Conservation (phyloP, 2,797 vertebrate species). For the Darevskia nairensis region DNA sequence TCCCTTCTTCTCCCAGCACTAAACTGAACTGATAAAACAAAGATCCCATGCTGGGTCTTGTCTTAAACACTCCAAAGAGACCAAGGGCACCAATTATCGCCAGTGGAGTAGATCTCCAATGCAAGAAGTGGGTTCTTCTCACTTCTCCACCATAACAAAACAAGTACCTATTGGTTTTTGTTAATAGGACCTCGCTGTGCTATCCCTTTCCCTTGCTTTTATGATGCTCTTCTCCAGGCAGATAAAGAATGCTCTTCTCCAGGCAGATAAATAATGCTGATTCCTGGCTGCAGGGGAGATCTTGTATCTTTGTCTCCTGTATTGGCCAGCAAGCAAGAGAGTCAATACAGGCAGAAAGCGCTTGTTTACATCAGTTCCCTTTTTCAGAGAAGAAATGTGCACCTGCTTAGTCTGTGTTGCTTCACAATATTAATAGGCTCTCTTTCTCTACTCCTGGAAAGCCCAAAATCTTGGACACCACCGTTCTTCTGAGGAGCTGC, state of each 20-base stretch:
- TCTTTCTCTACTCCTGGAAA: not conserved
- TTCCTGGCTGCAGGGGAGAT: not conserved
- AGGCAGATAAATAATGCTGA: not conserved
- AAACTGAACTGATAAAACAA: too few relatives aligned
- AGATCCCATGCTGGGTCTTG: too few relatives aligned
- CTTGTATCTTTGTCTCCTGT: not conserved
- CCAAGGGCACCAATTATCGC: too few relatives aligned
- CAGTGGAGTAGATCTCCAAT: too few relatives aligned
- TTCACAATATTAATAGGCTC: not conserved
- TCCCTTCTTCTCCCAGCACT: too few relatives aligned
- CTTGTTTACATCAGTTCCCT: not conserved
- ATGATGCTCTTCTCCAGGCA: not conserved
- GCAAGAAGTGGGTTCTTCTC: too few relatives aligned
- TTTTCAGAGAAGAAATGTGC: not conserved
- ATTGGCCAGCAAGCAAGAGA: not conserved
- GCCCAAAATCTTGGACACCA: slow-evolving; percentile 84
- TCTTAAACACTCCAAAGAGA: too few relatives aligned
- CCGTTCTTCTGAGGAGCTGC: slow-evolving; percentile 88
- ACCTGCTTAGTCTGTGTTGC: not conserved
- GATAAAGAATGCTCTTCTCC: not conserved
- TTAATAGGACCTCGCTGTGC: not conserved
- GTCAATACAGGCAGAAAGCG: not conserved
- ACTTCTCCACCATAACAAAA: too few relatives aligned
- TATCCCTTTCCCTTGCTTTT: not conserved
- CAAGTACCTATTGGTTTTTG: not conserved